These are phyloP conservation scores for Gymnothorax reevesii DNA, from an alignment of 2,797 vertebrate genomes.

Conservation along the genomic window DNA sequence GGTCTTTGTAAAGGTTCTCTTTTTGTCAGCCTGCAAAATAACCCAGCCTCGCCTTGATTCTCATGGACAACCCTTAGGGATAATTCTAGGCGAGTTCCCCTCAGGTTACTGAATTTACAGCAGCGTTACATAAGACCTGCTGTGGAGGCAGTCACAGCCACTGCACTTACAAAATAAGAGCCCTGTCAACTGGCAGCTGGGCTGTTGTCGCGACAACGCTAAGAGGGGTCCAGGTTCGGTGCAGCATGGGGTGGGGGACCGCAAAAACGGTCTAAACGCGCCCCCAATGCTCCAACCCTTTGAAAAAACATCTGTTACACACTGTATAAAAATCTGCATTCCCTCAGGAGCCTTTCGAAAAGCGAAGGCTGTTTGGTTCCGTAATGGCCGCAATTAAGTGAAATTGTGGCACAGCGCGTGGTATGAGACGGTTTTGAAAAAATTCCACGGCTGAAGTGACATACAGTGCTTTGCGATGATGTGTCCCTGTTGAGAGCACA, in stretches of 20 bases:
- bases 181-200: not conserved
- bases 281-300: not conserved
- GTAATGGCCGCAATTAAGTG: constrained; percentile 19
- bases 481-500: not conserved
- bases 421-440: not conserved
- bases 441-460: not conserved
- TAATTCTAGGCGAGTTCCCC: not conserved
- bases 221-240: not conserved
- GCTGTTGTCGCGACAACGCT: not conserved
- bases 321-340: not conserved
- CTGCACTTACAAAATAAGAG: not conserved
- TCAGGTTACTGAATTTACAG: not conserved
- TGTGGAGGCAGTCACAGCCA: not conserved
- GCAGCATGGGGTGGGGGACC: not conserved
- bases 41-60: constrained; percentile 25
- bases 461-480: no score
- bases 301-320: not conserved
- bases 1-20: constrained; percentile 25
- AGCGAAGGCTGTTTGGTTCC: not conserved
- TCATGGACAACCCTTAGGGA: not conserved
- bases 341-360: not conserved
- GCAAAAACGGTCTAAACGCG: not conserved
- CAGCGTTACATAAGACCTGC: not conserved
- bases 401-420: not conserved
- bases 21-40: constrained; percentile 22